Percentiles rank a stretch among this genome's conserved stretches.
These are phyloP conservation scores for Drosophila rubida DNA, from an alignment of 2,888 invertebrate species.

Conservation along the genomic window DNA sequence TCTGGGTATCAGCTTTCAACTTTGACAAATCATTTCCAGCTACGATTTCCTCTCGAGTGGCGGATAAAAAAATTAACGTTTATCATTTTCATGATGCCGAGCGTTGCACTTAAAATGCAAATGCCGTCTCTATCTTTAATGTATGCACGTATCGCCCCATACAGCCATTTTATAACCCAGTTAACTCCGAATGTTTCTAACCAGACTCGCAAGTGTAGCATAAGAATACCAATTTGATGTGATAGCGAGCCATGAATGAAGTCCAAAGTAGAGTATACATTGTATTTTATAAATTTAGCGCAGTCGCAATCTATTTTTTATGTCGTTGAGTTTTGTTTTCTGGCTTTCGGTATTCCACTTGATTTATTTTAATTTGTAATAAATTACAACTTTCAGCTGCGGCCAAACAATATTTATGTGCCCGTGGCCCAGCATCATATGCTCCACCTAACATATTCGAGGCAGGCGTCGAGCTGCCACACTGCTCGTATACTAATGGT, in stretches of 20 bases:
- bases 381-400: conserved; percentile 74
- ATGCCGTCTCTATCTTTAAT: conserved; percentile 40
- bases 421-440: conserved; percentile 40
- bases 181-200: conserved; percentile 1
- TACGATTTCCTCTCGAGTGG: conserved; percentile 56
- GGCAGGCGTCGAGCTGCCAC: conserved; percentile 31
- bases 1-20: conserved; percentile 44
- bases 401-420: conserved; percentile 69
- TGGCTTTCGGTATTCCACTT: conserved; percentile 48
- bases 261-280: not conserved
- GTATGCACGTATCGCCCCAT: conserved; percentile 38
- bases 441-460: conserved; percentile 53
- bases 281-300: too few relatives aligned
- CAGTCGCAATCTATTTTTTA: conserved; percentile 2
- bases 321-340: conserved; percentile 14
- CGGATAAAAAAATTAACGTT: conserved; percentile 70
- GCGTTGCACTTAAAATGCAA: conserved; percentile 70
- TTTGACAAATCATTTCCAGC: conserved; percentile 78
- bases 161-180: conserved; percentile 58
- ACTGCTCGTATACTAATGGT: too few relatives aligned
- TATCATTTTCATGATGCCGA: conserved; percentile 67
- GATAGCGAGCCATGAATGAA: not conserved
- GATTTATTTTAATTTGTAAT: conserved; percentile 82
- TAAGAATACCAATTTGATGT: not conserved
- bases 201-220: conserved; percentile 11